phyloP scores from a whole-genome alignment of 2,797 vertebrate genomes.

The Siniperca undulata region DNA sequence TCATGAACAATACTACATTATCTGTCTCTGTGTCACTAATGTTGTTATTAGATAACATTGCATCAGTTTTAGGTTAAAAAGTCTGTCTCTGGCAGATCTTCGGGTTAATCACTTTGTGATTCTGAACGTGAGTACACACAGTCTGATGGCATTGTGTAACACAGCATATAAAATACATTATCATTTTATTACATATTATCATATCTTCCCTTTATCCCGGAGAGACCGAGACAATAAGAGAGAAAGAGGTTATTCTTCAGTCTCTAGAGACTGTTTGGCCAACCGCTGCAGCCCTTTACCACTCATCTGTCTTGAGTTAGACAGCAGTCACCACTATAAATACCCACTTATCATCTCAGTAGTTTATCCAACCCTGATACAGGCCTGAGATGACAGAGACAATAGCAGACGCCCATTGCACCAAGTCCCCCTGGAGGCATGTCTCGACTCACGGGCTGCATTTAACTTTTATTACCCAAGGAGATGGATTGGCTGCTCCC shows the following conservation, averaged over 20 bases:
- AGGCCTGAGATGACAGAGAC: slow-evolving; percentile 68
- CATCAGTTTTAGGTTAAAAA: background rate
- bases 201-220: background rate
- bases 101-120: background rate
- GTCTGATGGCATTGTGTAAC: background rate
- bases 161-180: background rate
- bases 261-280: slow-evolving; percentile 41
- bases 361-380: slow-evolving; percentile 63
- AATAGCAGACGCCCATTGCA: slow-evolving; percentile 66
- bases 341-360: slow-evolving; percentile 74
- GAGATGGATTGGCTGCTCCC: slow-evolving; percentile 71
- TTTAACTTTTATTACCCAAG: slow-evolving; percentile 80
- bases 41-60: background rate
- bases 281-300: slow-evolving; percentile 42
- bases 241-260: slow-evolving; percentile 18
- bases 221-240: slow-evolving; percentile 23
- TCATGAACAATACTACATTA: background rate
- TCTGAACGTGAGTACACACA: background rate
- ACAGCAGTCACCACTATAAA: slow-evolving; percentile 72
- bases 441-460: slow-evolving; percentile 66
- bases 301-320: slow-evolving; percentile 76
- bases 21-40: background rate
- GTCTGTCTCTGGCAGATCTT: background rate
- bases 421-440: slow-evolving; percentile 63
- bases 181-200: slow-evolving; percentile 13